Base-by-base conservation (phyloP, 2,113 vertebrate species). In the Mirza zaza region DNA sequence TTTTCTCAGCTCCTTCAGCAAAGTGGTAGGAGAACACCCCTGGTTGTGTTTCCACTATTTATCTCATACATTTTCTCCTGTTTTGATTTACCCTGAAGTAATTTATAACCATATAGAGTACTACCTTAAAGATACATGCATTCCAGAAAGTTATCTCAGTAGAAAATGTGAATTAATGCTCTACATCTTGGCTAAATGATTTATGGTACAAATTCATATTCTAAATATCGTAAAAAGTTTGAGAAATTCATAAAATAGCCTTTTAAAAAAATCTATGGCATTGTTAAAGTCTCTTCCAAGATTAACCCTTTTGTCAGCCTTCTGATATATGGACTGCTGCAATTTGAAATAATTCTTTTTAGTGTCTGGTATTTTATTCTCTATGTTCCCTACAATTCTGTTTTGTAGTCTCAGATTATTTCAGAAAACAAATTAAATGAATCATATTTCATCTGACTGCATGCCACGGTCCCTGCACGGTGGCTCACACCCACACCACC, bases 391-490 rank as follows among this genome's bases (percentile, higher is more conserved):
- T 61, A 15, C n/a, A 5, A 52, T 71, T 68, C 48, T 27, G 5
- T 61, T 82, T 39, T 57, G 29, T 39, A 42, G 6, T 34, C 14
- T 6, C 10, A 7, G 18, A 63, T 67, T 0, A 21, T 13, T 20
- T 71, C 32, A 36, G 21, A 20, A 23, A 45, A n/a, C 52, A 8
- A 39, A 27, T 4, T 3, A 23, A 55, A 42, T 3, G n/a, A 55
- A 27, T 8, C 18, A 23, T 3, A 0, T 25, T 25, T 3, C 10
- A 8, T 14, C 5, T 1, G 2, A 32, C 0, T 11, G 48, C 45
- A 45, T 3, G 21, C 21, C 2, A 18, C 1, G 1, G 20, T 13
- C 21, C 18, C 3, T 3, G 36, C 1, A 6, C 1, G 0, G 3
- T 12, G 9, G 57, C 32, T 25, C 1, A 27, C 48, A 48, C 48